Conservation (phyloP, 2,113 vertebrate genomes). For the Copsychus sechellarum region DNA sequence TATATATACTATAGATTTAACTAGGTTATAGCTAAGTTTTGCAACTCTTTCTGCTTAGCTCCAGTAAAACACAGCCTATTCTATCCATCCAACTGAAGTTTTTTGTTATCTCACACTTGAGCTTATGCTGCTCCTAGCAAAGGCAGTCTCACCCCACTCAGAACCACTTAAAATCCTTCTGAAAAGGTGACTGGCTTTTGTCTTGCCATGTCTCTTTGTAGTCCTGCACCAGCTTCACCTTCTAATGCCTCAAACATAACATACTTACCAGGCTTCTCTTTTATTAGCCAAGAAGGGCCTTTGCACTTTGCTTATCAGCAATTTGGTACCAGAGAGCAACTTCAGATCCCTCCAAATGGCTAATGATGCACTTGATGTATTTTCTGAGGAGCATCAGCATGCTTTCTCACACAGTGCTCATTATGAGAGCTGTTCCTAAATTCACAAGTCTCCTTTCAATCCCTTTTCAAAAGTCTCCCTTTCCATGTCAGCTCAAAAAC, state of each 20-base stretch:
- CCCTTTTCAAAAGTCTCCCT: neutral
- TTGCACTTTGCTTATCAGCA: neutral
- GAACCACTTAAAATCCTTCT: neutral
- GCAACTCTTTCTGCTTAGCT: neutral
- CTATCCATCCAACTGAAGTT: neutral
- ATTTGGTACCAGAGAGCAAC: constrained; percentile 11
- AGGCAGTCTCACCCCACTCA: neutral
- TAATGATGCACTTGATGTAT: constrained; percentile 10
- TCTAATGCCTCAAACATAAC: neutral
- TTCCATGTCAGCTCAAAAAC: neutral
- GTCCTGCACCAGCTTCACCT: neutral
- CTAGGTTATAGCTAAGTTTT: neutral
- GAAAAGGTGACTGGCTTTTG: neutral
- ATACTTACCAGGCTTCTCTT: neutral
- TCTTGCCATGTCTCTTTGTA: neutral
- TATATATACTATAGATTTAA: neutral
- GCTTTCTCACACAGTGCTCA: neutral
- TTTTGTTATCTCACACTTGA: neutral
- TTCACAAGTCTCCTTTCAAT: neutral
- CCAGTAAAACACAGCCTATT: neutral
- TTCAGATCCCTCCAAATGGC: neutral
- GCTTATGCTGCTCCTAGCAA: neutral
- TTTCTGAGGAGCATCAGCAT: neutral
- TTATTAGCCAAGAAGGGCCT: neutral
- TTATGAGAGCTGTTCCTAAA: constrained; percentile 8